Evolutionary conservation across 1,140 invertebrate species (phyloP), one percentile per base, ranked within the genome.

Genomic region (Melipona quadrifasciata): DNA sequence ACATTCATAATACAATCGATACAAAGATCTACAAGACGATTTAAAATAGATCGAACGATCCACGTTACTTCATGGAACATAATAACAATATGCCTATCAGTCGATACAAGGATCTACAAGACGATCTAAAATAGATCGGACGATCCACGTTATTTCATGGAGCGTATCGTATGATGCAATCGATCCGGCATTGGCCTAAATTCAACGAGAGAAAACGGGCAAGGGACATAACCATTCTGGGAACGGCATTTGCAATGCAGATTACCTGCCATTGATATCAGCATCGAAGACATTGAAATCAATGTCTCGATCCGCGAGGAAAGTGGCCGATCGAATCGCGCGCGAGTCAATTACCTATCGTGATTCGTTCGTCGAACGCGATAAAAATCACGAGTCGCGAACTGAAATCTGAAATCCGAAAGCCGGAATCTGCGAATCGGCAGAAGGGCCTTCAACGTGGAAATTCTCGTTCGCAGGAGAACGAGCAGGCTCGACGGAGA

Each of bases 231-330:
- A 74, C 47, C 51, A 74, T 82, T 74, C 47, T 21, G 71, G 16
- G 19, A 34, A 58, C 55, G 21, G 34, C 21, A 82, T 74, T 82
- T 74, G 58, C 71, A 51, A 82, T 67, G 71, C 80, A 65, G 47
- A 74, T 55, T 14, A 55, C n/a, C 80, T 31, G 21, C 47, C 80
- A 74, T 55, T 65, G 58, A 81, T 82, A 74, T 82, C n/a, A 55
- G 21, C 21, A 67, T 55, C 80, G 17, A 55, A 65, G 71, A 72
- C 57, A 55, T 58, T 58, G 73, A 58, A 75, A 75, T 75, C 27
- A 17, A 74, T 55, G 53, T 74, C 74, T 21, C 80, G 58, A 51
- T 80, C 53, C 39, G 27, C 31, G 51, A n/a, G 8, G 61, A 47
- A 51, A 72, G 39, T 34, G 55, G 14, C n/a, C 55, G 70, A 81